Evolutionary conservation across 2,888 invertebrate genomes (phyloP).

Genomic region (Acanthopleura granulata): DNA sequence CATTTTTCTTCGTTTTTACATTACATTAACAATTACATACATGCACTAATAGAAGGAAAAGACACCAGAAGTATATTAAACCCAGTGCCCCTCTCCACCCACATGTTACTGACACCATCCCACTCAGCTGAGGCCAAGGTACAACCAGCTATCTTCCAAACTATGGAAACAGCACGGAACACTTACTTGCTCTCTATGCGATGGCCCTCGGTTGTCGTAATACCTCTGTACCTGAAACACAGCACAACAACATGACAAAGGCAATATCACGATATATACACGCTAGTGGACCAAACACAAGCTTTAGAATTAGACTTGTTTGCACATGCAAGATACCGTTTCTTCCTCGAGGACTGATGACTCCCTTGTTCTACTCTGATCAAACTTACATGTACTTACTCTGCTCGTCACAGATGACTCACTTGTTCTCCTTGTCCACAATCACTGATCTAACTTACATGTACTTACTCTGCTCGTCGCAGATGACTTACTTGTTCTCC

Average conservation of each 20-base stretch:
- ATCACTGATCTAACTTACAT: constrained; percentile 81
- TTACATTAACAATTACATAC: too few species aligned
- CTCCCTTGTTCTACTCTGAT: constrained; percentile 62
- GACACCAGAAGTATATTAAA: too few species aligned
- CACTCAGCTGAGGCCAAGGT: too few species aligned
- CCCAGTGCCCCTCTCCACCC: too few species aligned
- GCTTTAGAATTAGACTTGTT: background rate
- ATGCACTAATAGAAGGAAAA: too few species aligned
- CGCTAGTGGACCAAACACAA: too few species aligned
- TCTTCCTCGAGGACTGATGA: background rate
- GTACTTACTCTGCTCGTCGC: constrained; percentile 91
- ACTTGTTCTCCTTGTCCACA: constrained; percentile 68
- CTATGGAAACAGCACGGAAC: too few species aligned
- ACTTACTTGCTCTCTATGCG: constrained; percentile 60
- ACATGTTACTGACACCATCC: too few species aligned
- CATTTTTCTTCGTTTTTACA: too few species aligned
- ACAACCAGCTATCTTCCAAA: too few species aligned
- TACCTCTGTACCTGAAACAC: constrained; percentile 46
- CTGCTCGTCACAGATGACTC: constrained; percentile 23
- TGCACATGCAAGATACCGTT: constrained; percentile 28
- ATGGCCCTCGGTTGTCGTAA: constrained; percentile 58
- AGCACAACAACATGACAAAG: background rate
- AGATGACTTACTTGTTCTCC: constrained; percentile 80
- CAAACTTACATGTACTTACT: constrained; percentile 76
- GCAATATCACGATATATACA: too few species aligned